A percentile compares a stretch with the other conserved stretches of the same genome.
Evolutionary conservation across 2,797 vertebrate genomes (phyloP).

Genomic region (Cynopterus sphinx): DNA sequence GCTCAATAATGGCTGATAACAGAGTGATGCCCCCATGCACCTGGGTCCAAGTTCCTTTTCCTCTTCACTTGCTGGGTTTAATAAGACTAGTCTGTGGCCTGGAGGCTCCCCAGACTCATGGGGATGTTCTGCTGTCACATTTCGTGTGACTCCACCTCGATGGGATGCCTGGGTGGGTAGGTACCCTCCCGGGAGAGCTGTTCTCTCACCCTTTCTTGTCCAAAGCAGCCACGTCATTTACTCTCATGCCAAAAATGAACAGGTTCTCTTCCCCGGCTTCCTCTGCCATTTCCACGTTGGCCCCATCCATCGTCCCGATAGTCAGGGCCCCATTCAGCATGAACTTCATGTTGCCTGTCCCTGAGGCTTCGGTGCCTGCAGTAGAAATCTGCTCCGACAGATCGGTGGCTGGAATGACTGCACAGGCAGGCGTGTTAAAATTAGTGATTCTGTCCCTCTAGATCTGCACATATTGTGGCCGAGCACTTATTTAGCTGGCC

Average conservation of each 20-base stretch:
- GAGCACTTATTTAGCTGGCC: not conserved
- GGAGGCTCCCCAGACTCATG: not conserved
- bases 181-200: not conserved
- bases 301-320: slow-evolving; percentile 98
- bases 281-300: slow-evolving; percentile 98
- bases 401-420: slow-evolving; percentile 97
- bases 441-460: not conserved
- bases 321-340: slow-evolving; percentile 98
- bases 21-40: rapidly evolving
- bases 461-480: not conserved
- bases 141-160: not conserved
- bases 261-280: slow-evolving; percentile 96
- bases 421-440: not conserved
- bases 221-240: slow-evolving; percentile 92
- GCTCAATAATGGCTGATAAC: not conserved
- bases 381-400: slow-evolving; percentile 99
- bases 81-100: not conserved
- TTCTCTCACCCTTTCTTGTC: slow-evolving; percentile 91
- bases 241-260: slow-evolving; percentile 97
- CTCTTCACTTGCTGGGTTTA: not conserved
- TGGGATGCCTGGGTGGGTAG: not conserved
- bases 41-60: not conserved
- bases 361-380: slow-evolving; percentile 95
- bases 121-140: not conserved
- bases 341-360: slow-evolving; percentile 99